phyloP scores from a whole-genome alignment of 2,797 vertebrate genomes.

The Sciaenops ocellatus region DNA sequence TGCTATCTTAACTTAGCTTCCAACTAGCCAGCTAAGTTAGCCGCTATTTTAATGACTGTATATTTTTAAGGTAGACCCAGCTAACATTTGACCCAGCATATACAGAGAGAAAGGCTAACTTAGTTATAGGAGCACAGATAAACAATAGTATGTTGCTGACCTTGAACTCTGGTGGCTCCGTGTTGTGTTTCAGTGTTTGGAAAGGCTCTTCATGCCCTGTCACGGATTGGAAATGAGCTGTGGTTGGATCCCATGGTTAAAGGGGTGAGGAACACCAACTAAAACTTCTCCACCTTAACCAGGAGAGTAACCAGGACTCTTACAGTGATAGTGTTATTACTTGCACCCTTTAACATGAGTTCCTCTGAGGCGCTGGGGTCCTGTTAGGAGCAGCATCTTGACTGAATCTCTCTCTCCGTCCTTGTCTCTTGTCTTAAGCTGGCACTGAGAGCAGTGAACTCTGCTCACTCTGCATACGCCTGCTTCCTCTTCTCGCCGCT shows the following conservation, averaged over 20 bases:
- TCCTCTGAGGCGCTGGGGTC: not conserved
- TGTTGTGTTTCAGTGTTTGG: conserved; percentile 86
- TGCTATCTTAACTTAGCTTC: conserved; percentile 18
- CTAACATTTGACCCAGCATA: not conserved
- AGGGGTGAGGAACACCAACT: conserved; percentile 86
- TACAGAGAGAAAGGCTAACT: not conserved
- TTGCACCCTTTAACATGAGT: not conserved
- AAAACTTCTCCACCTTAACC: no score
- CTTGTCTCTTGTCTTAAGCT: conserved; percentile 80
- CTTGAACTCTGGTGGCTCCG: not conserved
- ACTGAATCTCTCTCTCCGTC: not conserved
- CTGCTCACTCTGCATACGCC: conserved; percentile 91
- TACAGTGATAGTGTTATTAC: not conserved
- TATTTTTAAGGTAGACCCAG: no score
- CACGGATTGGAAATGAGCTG: conserved; percentile 91
- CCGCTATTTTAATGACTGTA: not conserved
- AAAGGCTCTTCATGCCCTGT: conserved; percentile 91
- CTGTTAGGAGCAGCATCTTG: not conserved
- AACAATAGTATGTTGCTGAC: not conserved
- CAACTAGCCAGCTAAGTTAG: not conserved
- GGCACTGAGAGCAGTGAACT: conserved; percentile 91
- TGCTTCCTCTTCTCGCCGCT: conserved; percentile 91
- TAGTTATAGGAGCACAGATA: not conserved
- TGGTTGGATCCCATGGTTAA: conserved; percentile 92
- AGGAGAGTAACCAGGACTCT: no score